Base-by-base conservation (phyloP, 2,113 vertebrate species). In the Campylomormyrus tamandua region DNA sequence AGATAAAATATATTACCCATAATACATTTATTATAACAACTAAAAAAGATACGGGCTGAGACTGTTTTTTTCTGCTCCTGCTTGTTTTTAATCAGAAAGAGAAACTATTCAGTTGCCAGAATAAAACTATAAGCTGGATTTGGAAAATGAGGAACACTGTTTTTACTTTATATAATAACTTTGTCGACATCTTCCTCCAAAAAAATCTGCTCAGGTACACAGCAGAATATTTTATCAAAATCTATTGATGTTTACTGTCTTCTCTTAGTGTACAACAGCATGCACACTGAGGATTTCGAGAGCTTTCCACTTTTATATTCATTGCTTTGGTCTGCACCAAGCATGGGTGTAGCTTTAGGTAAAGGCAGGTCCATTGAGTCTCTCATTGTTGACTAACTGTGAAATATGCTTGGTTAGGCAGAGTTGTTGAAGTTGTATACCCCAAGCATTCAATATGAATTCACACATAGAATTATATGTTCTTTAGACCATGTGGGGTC, bases 1-100 rank as follows among this genome's bases (percentile, higher is more conserved):
- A 53, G 7, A 31, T 53, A 52, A 50, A 15, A 53, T 87, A 56
- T 31, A 53, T 87, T n/a, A 19, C 3, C 49, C 46, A 87, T 53
- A 87, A 84, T 84, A 84, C 45, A 84, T 84, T 45, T 46, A 84
- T 48, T 48, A 84, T 48, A 48, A 83, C 19, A 83, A 83, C 39
- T 39, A 10, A 83, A 83, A 45, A 42, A n/a, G 45, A 84, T 48
- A 84, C n/a, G 83, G 45, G 1, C 39, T n/a, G 19, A 84, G 19
- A 83, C 6, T 46, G 13, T 83, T 83, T n/a, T 83, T 83, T 46
- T 48, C 19, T 46, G 35, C 21, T 48, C 21, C 45, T 48, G 8
- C 83, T 84, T 46, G 19, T 45, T 84, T 84, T 84, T 48, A 19
- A 80, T 84, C 83, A 48, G 83, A 84, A 84, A 48, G 9, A 46